Base-by-base conservation (phyloP, 2,888 invertebrate species). In the Athalia cordata region DNA sequence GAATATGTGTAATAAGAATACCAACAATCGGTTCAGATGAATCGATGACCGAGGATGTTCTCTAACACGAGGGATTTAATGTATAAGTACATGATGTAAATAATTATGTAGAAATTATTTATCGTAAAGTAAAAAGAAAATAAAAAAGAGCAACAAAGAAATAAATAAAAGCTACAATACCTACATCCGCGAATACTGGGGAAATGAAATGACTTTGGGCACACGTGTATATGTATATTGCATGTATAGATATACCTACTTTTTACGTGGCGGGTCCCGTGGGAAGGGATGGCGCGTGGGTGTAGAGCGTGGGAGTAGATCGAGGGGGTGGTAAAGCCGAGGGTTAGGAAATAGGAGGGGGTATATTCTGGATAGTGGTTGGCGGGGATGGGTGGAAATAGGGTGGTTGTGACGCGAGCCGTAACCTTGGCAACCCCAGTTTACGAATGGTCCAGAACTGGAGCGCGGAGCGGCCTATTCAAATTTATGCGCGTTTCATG, bases 361-460 rank as follows among this genome's bases (percentile, higher is more conserved):
- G 67, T 72, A 77, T 74, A 70, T 66, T 77, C 76, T 45, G 78
- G 65, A 78, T 64, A 29, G 64, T 78, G 77, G 78, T 81, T 13
- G 29, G n/a, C 29, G 64, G 61, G 2, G 55, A n/a, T 15, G 67
- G 57, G 15, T 52, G 68, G 49, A 49, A 43, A 68, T 50, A 70
- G 70, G 70, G 57, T n/a, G 70, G 70, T 62, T 15, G 74, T 75
- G 74, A 75, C 62, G 74, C 74, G 74, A 62, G 74, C 62, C 50
- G 74, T 75, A 75, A 75, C 74, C 74, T 75, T 75, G 74, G 74
- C 81, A 80, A 78, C 78, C 80, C 80, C 68, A 80, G 52, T 57
- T 77, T 78, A 62, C 80, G 81, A 84, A 85, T 81, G 81, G 84
- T 82, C 81, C 82, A 83, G 81, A 84, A 85, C 79, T 84, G 81